Base-by-base conservation (phyloP, 92 coral and sea anemone species). In the Epizoanthus fatuus region DNA sequence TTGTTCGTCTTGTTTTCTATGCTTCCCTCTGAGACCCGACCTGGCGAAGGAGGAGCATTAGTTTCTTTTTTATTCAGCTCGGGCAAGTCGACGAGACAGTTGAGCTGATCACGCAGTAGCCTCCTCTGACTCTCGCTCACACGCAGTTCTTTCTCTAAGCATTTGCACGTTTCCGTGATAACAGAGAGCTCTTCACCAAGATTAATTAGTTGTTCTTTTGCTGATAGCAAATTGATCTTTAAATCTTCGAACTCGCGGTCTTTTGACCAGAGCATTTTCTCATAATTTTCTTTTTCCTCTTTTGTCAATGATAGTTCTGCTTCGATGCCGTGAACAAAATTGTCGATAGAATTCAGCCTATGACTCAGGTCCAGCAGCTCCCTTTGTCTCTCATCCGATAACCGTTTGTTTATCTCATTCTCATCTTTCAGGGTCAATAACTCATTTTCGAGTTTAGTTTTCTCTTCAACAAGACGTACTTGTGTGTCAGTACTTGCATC, bases 241-340 rank as follows among this genome's bases (percentile, higher is more conserved):
- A 88, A 75, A 11, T 86, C 92, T 88, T 88, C 79, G 38, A 88
- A 63, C 8, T 88, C 82, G 25, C 82, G 82, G 58, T 77, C 82
- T 59, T 60, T 77, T 17, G 82, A 77, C 70, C 68, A 59, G 8
- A 77, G 82, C 82, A 9, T 77, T 42, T 39, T 39, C 29, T 77
- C 70, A 60, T 77, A 77, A 22, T 20, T 77, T 60, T 77, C 56
- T 44, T 77, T 77, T 58, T 77, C 69, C 22, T 77, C 82, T 38
- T 77, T 77, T 19, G 82, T 62, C 39, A 60, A 38, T 17, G 82
- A 38, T 19, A 77, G 40, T 77, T 77, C 82, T 42, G 69, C 56
- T 77, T 77, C 82, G 20, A 77, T 60, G 22, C 82, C 82, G 44
- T 51, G 56, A 37, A 77, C 82, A 40, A 77, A 60, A 29, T 42